Conservation (phyloP, 2,113 vertebrate genomes). For the Dicentrarchus labrax region DNA sequence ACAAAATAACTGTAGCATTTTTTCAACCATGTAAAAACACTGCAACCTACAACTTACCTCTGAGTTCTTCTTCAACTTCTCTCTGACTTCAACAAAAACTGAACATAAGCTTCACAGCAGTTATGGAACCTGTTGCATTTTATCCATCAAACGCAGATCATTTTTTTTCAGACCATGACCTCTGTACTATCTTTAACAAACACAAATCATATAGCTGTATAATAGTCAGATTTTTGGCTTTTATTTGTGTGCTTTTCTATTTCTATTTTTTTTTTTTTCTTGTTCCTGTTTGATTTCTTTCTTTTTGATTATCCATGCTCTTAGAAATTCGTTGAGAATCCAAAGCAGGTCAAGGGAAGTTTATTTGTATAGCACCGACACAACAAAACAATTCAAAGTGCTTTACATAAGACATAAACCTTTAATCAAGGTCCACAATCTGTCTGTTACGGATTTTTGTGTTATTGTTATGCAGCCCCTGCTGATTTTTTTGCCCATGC, state of each 20-base stretch:
- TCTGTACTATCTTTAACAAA: constrained; percentile 8
- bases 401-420: neutral
- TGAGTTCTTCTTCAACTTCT: neutral
- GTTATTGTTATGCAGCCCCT: neutral
- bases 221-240: neutral
- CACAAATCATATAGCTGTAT: too few relatives aligned
- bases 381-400: neutral
- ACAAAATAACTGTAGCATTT: neutral
- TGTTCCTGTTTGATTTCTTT: neutral
- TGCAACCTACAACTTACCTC: neutral
- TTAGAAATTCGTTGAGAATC: neutral
- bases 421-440: neutral
- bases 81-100: neutral
- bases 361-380: neutral
- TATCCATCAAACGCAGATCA: constrained; percentile 18
- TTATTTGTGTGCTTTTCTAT: neutral
- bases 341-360: neutral
- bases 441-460: neutral
- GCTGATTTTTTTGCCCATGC: constrained; percentile 4
- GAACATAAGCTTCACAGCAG: neutral
- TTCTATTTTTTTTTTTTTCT: neutral
- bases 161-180: neutral
- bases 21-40: neutral
- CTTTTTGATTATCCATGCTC: neutral
- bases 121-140: neutral